phyloP scores from a whole-genome alignment of 2,888 invertebrate species.

The Portevinia maculata region DNA sequence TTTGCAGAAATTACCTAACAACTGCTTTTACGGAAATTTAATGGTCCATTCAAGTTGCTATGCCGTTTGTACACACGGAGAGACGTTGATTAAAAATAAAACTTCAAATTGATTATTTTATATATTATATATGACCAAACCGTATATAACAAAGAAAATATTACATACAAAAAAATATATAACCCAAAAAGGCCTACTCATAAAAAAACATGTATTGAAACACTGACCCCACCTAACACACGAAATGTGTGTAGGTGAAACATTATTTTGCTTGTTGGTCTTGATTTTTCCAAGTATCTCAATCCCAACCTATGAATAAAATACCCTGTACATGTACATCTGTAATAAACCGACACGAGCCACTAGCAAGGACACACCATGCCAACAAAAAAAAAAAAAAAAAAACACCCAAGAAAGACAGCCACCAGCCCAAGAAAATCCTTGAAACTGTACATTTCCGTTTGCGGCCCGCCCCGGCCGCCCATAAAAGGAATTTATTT shows the following conservation, averaged over 20 bases:
- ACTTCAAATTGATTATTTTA: constrained; percentile 42
- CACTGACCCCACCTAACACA: constrained; percentile 73
- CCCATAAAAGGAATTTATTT: constrained; percentile 51
- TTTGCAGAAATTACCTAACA: constrained; percentile 1
- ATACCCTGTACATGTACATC: constrained; percentile 47
- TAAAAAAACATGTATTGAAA: constrained; percentile 52
- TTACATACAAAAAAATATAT: constrained; percentile 42
- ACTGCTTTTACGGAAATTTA: constrained; percentile 32
- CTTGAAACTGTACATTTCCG: constrained; percentile 73
- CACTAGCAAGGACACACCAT: constrained; percentile 47
- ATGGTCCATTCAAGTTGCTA: constrained; percentile 43
- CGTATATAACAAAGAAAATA: background rate
- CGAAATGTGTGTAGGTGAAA: constrained; percentile 32
- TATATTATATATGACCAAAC: too few species aligned
- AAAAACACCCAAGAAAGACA: constrained; percentile 3
- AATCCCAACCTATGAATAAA: constrained; percentile 58
- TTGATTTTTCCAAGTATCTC: constrained; percentile 53
- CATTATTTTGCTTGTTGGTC: constrained; percentile 38
- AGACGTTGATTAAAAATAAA: constrained; percentile 17
- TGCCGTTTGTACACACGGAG: constrained; percentile 2
- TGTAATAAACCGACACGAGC: constrained; percentile 66
- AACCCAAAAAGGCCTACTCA: constrained; percentile 58
- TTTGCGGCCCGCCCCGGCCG: background rate
- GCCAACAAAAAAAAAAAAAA: constrained; percentile 1
- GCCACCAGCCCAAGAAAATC: constrained; percentile 66